These are phyloP conservation scores for mouse (Mus musculus) DNA, from an alignment of 2,113 vertebrate genomes.

Conservation along the genomic window DNA sequence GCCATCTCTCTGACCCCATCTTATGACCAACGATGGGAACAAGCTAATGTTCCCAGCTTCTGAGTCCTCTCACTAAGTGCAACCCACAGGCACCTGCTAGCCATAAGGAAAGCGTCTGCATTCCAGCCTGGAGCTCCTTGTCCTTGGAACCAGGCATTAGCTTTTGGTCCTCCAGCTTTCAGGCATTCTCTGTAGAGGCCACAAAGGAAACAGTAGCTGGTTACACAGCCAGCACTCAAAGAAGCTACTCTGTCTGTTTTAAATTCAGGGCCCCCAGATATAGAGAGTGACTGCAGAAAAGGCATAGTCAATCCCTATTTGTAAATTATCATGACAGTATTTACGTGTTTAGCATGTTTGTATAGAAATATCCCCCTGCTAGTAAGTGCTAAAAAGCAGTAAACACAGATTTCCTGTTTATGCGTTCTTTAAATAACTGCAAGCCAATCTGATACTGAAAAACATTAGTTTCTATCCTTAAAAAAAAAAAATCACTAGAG, in stretches of 20 bases:
- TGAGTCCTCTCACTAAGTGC: neutral
- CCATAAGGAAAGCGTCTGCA: neutral
- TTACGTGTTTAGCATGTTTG: neutral
- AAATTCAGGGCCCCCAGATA: neutral
- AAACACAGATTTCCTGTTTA: neutral
- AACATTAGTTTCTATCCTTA: slow-evolving; percentile 12
- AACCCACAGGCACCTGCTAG: neutral
- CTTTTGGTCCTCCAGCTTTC: neutral
- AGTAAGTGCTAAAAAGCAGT: neutral
- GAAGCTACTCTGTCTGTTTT: neutral
- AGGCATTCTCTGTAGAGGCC: neutral
- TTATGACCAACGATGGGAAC: neutral
- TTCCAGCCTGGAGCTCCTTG: neutral
- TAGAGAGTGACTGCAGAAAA: neutral
- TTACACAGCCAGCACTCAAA: neutral
- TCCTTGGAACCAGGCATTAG: neutral
- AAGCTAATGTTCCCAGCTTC: neutral
- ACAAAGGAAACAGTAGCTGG: neutral
- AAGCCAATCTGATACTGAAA: slow-evolving; percentile 29
- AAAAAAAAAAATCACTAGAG: slow-evolving; percentile 53
- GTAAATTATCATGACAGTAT: neutral
- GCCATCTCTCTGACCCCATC: neutral
- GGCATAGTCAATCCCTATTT: neutral
- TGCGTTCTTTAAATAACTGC: slow-evolving; percentile 17
- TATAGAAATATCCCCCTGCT: neutral